Base-by-base conservation (phyloP, 1,140 invertebrate genomes). In the Theocolax elegans region DNA sequence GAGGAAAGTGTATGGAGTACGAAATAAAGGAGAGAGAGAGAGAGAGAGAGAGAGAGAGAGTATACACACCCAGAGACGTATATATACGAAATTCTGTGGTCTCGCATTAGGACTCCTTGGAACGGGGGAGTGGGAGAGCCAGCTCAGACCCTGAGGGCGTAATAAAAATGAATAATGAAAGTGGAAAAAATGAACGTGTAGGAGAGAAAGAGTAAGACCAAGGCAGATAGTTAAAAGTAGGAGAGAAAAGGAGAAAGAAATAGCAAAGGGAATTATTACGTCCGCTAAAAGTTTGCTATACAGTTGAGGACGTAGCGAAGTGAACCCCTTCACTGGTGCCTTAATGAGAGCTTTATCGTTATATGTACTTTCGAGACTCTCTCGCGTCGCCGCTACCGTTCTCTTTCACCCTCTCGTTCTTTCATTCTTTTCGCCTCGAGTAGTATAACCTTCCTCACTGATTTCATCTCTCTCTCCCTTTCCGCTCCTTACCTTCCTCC, bases 91-190 rank as follows among this genome's bases (percentile, higher is more conserved):
- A 62, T 62, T 62, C 54, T 19, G 54, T 25, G 54, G 35, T 58
- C 40, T 58, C 15, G 29, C 31, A 58, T 29, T 54, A 9, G 10
- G 13, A 29, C 29, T 8, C 12, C n/a, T 19, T 27, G 29, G 15
- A 56, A 38, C 31, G 19, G n/a, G n/a, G n/a, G 17, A 44, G 21
- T 13, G n/a, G 25, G 19, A 25, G 38, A 59, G 38, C 2, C 7
- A 15, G 15, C 23, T 6, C 2, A 49, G 29, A 49, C 46, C 19
- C 46, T 10, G 4, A 1, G 19, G 25, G n/a, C 44, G 44, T 49
- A 49, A 65, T 65, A 40, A 53, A 65, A 65, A 53, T 65, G 62
- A 65, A 53, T 65, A 65, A 65, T 65, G 62, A 53, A 53, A 65
- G 15, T 27, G 40, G 2, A 53, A 49, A 49, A 49, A 23, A 4